Conservation (phyloP, 2,113 vertebrate species). For the Neolamprologus tretocephalus region DNA sequence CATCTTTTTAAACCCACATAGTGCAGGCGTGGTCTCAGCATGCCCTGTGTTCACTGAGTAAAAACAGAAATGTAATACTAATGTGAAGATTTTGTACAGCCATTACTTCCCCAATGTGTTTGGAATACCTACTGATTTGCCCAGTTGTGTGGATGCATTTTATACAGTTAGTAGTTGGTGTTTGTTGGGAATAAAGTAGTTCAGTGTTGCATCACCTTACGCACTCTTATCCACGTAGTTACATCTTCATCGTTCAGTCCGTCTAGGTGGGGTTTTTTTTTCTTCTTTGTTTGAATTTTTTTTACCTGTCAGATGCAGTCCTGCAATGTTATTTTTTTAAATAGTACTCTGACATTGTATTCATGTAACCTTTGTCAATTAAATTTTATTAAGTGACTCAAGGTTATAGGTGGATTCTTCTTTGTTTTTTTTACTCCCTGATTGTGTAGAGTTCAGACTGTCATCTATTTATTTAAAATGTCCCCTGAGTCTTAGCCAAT, state of each 20-base stretch:
- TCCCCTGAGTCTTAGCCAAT: neutral
- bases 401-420: neutral
- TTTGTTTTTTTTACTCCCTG: neutral
- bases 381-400: constrained; percentile 28
- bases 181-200: constrained; percentile 1
- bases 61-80: constrained; percentile 19
- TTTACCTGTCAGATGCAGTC: constrained; percentile 15
- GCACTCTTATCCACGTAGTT: constrained; percentile 16
- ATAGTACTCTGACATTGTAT: constrained; percentile 2
- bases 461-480: neutral
- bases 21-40: neutral
- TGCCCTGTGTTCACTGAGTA: neutral
- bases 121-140: constrained; percentile 8
- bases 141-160: constrained; percentile 38
- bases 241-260: constrained; percentile 11
- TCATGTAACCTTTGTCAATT: constrained; percentile 23
- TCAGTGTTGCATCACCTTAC: neutral
- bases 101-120: constrained; percentile 3
- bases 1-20: neutral
- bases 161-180: constrained; percentile 37
- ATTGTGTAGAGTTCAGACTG: neutral
- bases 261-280: neutral
- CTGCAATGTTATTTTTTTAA: constrained; percentile 15
- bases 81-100: constrained; percentile 45
- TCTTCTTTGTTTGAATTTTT: constrained; percentile 21